These are phyloP conservation scores for Pentamera pediparva DNA, from an alignment of 53 echinoderm and acorn worm genomes.

Conservation along the genomic window DNA sequence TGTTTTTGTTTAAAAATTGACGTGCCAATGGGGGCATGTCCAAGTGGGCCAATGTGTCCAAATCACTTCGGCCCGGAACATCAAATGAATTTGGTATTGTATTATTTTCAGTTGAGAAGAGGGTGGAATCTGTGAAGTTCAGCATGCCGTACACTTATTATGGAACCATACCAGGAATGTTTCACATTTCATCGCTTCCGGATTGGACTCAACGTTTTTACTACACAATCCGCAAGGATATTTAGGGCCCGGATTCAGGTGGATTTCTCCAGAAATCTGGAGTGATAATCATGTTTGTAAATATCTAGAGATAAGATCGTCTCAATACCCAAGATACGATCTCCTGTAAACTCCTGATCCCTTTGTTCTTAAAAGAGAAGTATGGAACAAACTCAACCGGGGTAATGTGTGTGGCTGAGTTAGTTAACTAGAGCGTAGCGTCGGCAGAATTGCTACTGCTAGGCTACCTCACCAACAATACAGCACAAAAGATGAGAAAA, in stretches of 20 bases:
- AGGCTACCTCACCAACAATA: background rate
- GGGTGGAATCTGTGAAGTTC: constrained; percentile 29
- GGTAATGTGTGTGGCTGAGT: background rate
- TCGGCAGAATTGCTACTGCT: background rate
- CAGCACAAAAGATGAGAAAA: no score
- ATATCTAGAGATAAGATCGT: background rate
- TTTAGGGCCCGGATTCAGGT: constrained; percentile 44
- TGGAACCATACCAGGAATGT: constrained; percentile 39
- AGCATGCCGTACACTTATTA: constrained; percentile 36
- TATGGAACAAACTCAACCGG: constrained; percentile 7
- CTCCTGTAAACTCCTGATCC: constrained; percentile 1
- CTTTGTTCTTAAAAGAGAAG: background rate
- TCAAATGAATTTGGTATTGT: constrained; percentile 39
- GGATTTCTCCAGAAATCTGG: constrained; percentile 49
- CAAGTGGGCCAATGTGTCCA: background rate
- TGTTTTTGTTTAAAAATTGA: constrained; percentile 20
- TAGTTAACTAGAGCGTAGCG: background rate
- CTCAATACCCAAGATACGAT: constrained; percentile 1
- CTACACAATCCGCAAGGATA: constrained; percentile 36
- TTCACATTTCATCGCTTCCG: constrained; percentile 53
- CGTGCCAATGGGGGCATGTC: background rate
- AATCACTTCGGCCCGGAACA: background rate
- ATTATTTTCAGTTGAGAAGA: background rate
- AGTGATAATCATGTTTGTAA: no score
- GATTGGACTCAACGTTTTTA: constrained; percentile 44